Evolutionary conservation across 2,888 invertebrate species (phyloP), one percentile per base, ranked within the genome.

Genomic region (Agrotis segetum): DNA sequence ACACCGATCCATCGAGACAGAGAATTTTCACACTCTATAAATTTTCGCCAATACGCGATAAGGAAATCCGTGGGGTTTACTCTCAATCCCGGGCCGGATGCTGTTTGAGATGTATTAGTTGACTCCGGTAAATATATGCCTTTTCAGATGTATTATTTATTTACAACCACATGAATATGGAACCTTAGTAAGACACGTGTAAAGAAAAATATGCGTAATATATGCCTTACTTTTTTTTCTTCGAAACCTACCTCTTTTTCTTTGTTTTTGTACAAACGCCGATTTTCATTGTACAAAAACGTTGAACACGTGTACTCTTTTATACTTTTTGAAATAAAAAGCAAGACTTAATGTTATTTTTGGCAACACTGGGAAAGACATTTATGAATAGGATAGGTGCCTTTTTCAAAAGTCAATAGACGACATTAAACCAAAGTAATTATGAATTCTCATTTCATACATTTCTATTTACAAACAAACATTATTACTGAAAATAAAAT

Each of bases 21-120:
- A 86, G 90, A 91, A 90, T 92, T 93, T 94, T 93, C 93, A 93
- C 94, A 94, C 91, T 94, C 93, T 93, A 94, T 93, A 94, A 93
- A 94, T 94, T 93, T 88, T 87, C 89, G 83, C 88, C 90, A 88
- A 90, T 89, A 89, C 88, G 81, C 85, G 86, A 86, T 89, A 89
- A 88, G 90, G 89, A 90, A 90, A 93, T 90, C 90, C 91, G 73
- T 73, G 62, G 81, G 88, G 88, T 85, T 92, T 89, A 84, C 85
- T 81, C 85, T 78, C 84, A 82, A 86, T 88, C 86, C 84, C 72
- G 77, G 63, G 74, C 71, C 82, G 77, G 83, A 87, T 88, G 77
- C 72, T 56, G 77, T 80, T 85, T 85, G 65, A 87, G 81, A 87
- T 85, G 84, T 83, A 87, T 87, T 88, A 86, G 74, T 79, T 78